phyloP scores from a whole-genome alignment of 2,888 invertebrate genomes.

The Melikaiella ostensackeni region DNA sequence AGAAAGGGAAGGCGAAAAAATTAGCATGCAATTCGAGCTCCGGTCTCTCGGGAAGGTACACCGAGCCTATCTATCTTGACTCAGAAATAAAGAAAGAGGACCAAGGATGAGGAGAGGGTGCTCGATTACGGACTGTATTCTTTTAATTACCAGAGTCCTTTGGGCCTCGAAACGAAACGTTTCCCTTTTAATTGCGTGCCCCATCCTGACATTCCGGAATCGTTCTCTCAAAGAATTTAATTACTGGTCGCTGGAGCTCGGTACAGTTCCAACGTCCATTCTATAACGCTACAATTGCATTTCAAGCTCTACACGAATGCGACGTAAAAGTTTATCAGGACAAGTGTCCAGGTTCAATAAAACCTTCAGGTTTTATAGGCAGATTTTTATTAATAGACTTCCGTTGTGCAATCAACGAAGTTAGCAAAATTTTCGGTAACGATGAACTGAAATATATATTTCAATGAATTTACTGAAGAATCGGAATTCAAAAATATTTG shows the following conservation, averaged over 20 bases:
- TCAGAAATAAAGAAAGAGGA: slow-evolving; percentile 58
- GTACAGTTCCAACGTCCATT: slow-evolving; percentile 59
- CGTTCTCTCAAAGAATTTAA: slow-evolving; percentile 76
- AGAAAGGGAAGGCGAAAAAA: slow-evolving; percentile 55
- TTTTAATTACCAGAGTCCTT: slow-evolving; percentile 74
- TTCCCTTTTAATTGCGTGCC: slow-evolving; percentile 75
- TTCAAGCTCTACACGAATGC: slow-evolving; percentile 60
- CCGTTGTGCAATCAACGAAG: background rate
- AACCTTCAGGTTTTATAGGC: background rate
- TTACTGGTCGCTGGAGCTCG: slow-evolving; percentile 64
- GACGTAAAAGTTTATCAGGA: slow-evolving; percentile 63
- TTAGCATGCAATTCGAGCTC: slow-evolving; percentile 66
- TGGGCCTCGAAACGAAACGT: slow-evolving; percentile 70
- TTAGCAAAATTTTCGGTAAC: no score
- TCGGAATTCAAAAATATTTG: no score
- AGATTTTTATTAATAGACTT: background rate
- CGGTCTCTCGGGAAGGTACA: slow-evolving; percentile 51
- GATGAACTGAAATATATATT: no score
- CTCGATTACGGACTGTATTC: slow-evolving; percentile 73
- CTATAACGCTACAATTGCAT: slow-evolving; percentile 57
- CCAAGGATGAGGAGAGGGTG: slow-evolving; percentile 42
- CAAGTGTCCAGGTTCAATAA: background rate
- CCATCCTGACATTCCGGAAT: slow-evolving; percentile 73
- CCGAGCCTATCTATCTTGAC: slow-evolving; percentile 57
- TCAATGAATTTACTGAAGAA: no score